These are phyloP conservation scores for Paramormyrops hopkinsi DNA, from an alignment of 2,797 vertebrate species.

Conservation along the genomic window DNA sequence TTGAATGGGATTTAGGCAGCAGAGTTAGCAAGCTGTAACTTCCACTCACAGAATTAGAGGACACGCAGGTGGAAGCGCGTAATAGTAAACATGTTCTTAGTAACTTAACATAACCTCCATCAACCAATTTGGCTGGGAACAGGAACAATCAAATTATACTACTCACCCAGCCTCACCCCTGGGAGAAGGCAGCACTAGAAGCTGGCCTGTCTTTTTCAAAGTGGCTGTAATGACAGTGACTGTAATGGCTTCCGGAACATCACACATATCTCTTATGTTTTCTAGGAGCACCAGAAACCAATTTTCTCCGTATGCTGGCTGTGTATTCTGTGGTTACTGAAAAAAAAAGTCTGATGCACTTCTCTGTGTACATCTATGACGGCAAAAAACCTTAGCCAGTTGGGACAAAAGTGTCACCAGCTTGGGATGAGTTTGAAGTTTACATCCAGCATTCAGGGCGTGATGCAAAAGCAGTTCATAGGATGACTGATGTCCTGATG, in stretches of 20 bases:
- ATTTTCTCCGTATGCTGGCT: not conserved
- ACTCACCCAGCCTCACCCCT: not conserved
- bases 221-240: not conserved
- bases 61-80: not conserved
- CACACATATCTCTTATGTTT: not conserved
- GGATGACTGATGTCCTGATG: not conserved
- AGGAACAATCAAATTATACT: not conserved
- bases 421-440: not conserved
- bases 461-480: not conserved
- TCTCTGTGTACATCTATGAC: not conserved
- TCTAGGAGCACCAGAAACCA: not conserved
- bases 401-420: not conserved
- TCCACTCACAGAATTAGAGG: not conserved
- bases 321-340: not conserved
- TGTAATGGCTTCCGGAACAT: not conserved
- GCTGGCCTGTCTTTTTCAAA: not conserved
- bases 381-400: not conserved
- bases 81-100: constrained; percentile 2
- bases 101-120: not conserved
- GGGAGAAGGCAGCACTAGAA: not conserved
- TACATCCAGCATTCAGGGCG: not conserved
- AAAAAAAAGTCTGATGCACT: not conserved
- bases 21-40: not conserved
- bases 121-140: not conserved
- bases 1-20: constrained; percentile 4